Conservation (phyloP, 2,797 vertebrate genomes). For the Arctocebus calabarensis region DNA sequence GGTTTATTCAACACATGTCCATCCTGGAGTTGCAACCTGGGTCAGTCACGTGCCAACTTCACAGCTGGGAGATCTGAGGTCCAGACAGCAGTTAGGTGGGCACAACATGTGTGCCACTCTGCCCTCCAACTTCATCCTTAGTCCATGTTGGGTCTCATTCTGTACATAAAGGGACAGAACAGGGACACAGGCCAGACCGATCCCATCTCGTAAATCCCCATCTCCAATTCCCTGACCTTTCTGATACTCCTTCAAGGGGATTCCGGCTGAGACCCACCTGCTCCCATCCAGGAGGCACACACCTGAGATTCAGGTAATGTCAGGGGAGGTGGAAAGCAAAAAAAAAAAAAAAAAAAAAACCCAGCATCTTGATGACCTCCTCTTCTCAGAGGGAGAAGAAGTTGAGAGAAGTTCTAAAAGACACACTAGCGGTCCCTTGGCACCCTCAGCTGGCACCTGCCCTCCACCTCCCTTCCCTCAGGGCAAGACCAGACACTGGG, state of each 20-base stretch:
- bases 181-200: neutral
- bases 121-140: too few relatives aligned
- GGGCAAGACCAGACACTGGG: neutral
- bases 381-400: neutral
- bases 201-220: neutral
- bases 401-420: neutral
- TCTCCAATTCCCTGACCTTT: rapidly evolving
- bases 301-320: neutral
- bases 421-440: neutral
- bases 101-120: too few relatives aligned
- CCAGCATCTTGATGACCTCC: neutral
- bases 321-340: neutral
- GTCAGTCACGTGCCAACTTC: too few relatives aligned
- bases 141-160: too few relatives aligned
- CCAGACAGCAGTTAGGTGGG: too few relatives aligned
- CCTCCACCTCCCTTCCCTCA: neutral
- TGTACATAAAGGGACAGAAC: too few relatives aligned
- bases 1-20: too few relatives aligned
- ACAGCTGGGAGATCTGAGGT: too few relatives aligned
- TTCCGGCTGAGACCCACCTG: neutral
- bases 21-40: too few relatives aligned
- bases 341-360: too few relatives aligned
- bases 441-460: neutral
- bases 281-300: neutral
- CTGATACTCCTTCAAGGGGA: neutral